These are phyloP conservation scores for Hypothenemus hampei DNA, from an alignment of 1,140 invertebrate species.

Conservation along the genomic window DNA sequence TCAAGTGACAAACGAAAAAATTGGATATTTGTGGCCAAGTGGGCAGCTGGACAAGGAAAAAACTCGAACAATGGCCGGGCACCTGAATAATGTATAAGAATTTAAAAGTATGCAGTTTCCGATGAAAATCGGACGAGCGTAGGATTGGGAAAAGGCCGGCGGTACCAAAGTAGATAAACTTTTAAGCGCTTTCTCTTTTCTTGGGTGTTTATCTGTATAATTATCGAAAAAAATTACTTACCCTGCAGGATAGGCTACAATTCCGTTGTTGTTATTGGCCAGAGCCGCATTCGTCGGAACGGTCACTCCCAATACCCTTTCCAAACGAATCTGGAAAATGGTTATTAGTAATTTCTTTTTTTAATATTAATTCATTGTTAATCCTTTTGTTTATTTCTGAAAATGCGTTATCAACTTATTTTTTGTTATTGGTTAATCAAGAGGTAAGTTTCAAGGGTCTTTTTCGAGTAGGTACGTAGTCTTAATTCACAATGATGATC, in stretches of 20 bases:
- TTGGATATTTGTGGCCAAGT: not conserved
- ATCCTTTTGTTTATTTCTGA: too few species aligned
- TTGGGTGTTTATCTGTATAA: too few species aligned
- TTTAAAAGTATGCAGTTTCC: constrained; percentile 10
- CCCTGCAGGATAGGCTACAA: constrained; percentile 93
- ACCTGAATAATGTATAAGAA: constrained; percentile 1
- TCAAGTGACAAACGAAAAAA: constrained; percentile 1
- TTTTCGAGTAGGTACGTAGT: too few species aligned
- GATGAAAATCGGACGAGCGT: not conserved
- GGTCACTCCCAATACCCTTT: constrained; percentile 88
- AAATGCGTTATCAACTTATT: too few species aligned
- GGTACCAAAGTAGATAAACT: not conserved
- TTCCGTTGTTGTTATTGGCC: constrained; percentile 79
- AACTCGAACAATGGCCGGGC: constrained; percentile 4
- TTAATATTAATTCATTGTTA: too few species aligned
- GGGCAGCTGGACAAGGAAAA: not conserved
- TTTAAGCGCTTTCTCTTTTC: too few species aligned
- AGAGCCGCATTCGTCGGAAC: constrained; percentile 87
- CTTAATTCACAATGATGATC: too few species aligned
- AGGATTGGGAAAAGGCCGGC: not conserved
- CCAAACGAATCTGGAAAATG: constrained; percentile 82
- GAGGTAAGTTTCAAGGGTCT: too few species aligned
- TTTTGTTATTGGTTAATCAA: too few species aligned
- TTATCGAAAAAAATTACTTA: too few species aligned
- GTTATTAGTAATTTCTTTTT: not conserved